These are phyloP conservation scores for Phortica variegata DNA, from an alignment of 1,140 invertebrate species.

Conservation along the genomic window DNA sequence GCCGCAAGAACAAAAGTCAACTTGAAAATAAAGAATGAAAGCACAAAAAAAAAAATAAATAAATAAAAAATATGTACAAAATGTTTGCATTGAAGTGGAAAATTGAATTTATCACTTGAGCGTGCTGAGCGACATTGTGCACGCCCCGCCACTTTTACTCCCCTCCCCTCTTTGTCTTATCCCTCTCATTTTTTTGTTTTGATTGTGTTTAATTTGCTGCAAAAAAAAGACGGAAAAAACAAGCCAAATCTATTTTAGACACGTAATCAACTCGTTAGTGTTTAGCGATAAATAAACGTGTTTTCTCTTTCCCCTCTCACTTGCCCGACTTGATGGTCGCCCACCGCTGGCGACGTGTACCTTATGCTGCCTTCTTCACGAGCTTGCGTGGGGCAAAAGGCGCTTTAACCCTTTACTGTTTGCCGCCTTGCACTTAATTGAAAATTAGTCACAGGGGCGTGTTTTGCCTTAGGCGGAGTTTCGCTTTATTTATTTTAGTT, in stretches of 20 bases:
- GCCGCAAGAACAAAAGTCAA: no score
- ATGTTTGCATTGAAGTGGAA: constrained; percentile 45
- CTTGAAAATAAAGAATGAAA: no score
- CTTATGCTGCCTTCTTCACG: no score
- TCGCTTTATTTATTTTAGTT: no score
- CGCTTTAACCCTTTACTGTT: constrained; percentile 26
- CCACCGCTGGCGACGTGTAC: no score
- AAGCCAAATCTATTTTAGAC: constrained; percentile 43
- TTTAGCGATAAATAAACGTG: constrained; percentile 22
- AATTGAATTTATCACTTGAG: constrained; percentile 55
- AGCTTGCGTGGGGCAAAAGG: constrained; percentile 16
- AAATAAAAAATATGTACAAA: no score
- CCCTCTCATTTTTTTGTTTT: constrained; percentile 12
- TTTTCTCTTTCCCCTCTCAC: no score
- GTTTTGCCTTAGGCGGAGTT: not conserved
- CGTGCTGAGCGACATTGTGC: constrained; percentile 36
- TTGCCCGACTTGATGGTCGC: no score
- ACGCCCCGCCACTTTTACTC: constrained; percentile 9
- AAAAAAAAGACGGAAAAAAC: constrained; percentile 25
- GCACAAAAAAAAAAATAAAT: no score
- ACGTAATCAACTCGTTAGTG: constrained; percentile 53
- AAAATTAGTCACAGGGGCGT: constrained; percentile 34
- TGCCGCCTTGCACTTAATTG: constrained; percentile 36
- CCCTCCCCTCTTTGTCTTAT: constrained; percentile 9
- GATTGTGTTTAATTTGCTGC: constrained; percentile 29